Percentiles rank a stretch among this genome's conserved stretches.
phyloP scores from a whole-genome alignment of 2,888 invertebrate species.

The Drosophila emarginata region DNA sequence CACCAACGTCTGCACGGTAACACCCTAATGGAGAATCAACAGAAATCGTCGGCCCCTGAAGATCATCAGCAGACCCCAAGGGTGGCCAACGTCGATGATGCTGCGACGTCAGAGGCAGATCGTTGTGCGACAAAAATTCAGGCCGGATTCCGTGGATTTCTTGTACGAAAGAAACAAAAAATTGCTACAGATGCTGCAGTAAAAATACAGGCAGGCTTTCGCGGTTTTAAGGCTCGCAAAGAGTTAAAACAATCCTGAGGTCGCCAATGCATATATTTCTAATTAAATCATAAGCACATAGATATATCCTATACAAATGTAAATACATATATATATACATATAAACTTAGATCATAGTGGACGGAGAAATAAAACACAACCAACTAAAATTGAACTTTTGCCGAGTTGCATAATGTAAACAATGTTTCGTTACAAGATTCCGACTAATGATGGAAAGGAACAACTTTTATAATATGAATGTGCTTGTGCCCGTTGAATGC shows the following conservation, averaged over 20 bases:
- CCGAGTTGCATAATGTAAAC: not conserved
- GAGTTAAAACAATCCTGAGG: slow-evolving; percentile 69
- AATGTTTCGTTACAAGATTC: not conserved
- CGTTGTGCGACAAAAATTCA: slow-evolving; percentile 82
- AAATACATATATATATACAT: slow-evolving; percentile 43
- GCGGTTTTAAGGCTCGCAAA: slow-evolving; percentile 82
- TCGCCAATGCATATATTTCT: slow-evolving; percentile 37
- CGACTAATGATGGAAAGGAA: slow-evolving; percentile 7
- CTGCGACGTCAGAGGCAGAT: slow-evolving; percentile 63
- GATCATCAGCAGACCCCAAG: slow-evolving; percentile 21
- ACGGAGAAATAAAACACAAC: slow-evolving; percentile 55
- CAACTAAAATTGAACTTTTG: slow-evolving; percentile 17
- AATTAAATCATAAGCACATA: slow-evolving; percentile 37
- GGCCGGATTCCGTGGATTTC: slow-evolving; percentile 81
- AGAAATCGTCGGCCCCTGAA: slow-evolving; percentile 11
- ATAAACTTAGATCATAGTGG: slow-evolving; percentile 48
- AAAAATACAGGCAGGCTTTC: slow-evolving; percentile 82
- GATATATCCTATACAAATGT: slow-evolving; percentile 41
- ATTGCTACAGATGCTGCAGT: slow-evolving; percentile 81
- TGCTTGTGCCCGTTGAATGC: not conserved
- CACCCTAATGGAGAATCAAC: slow-evolving; percentile 51
- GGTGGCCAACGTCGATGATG: slow-evolving; percentile 41
- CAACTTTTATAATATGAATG: not conserved
- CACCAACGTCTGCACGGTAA: slow-evolving; percentile 48
- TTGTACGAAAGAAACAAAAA: slow-evolving; percentile 81